Evolutionary conservation across 1,140 invertebrate genomes (phyloP).

Genomic region (Drosophila tristis): DNA sequence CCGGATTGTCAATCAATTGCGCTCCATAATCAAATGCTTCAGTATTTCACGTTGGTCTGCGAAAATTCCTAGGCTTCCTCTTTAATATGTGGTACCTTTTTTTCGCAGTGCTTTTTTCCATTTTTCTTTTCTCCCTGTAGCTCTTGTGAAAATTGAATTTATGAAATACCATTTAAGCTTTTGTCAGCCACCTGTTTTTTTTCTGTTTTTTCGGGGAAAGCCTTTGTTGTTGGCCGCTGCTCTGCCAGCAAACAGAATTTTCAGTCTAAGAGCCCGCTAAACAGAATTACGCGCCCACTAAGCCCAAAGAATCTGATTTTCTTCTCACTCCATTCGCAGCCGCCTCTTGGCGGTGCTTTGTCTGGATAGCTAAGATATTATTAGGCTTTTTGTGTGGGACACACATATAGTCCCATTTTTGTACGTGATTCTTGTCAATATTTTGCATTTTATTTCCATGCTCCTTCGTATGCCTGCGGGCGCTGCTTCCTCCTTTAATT

Average conservation of each 20-base stretch:
- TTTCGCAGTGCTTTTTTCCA: constrained; percentile 20
- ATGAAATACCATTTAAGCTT: constrained; percentile 42
- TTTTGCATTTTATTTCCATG: constrained; percentile 52
- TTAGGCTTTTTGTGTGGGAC: constrained; percentile 15
- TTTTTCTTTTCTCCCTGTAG: constrained; percentile 3
- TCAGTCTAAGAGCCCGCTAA: constrained; percentile 60
- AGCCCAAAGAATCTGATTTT: constrained; percentile 71
- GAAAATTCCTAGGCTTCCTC: constrained; percentile 15
- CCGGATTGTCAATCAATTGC: constrained; percentile 1
- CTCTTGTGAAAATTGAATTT: constrained; percentile 62
- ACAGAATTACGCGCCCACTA: constrained; percentile 66
- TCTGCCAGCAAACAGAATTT: constrained; percentile 9
- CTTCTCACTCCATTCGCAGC: not conserved
- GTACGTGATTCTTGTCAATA: constrained; percentile 63
- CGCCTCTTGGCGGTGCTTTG: constrained; percentile 9
- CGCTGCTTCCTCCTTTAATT: constrained; percentile 36
- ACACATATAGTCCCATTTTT: constrained; percentile 41
- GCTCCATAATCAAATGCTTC: not conserved
- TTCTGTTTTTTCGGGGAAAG: not conserved
- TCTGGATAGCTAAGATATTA: constrained; percentile 15
- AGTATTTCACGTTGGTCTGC: too few species aligned
- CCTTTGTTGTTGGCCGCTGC: constrained; percentile 13
- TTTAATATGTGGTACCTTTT: constrained; percentile 14
- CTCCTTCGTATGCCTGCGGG: constrained; percentile 7
- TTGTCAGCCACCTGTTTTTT: constrained; percentile 22